Conservation (phyloP, 2,113 vertebrate genomes). For the Chrysochloris asiatica region DNA sequence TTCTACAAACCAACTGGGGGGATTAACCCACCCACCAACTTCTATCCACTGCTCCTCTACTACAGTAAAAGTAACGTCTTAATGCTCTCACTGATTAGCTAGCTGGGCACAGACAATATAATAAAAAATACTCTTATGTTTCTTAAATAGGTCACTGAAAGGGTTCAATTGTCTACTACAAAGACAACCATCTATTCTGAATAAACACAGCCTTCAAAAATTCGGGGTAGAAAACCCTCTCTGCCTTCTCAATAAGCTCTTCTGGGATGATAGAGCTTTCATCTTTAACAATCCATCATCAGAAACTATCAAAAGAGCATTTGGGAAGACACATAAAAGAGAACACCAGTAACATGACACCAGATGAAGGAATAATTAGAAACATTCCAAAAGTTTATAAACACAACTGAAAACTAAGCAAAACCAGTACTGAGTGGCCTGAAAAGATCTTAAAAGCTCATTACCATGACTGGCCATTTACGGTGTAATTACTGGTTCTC, state of each 20-base stretch:
- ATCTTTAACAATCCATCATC: background rate
- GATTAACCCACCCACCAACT: too few species aligned
- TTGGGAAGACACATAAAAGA: background rate
- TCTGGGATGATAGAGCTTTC: background rate
- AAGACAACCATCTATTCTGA: background rate
- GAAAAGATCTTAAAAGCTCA: conserved; percentile 4
- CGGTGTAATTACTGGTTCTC: too few species aligned
- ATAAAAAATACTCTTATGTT: background rate
- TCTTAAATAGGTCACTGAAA: conserved; percentile 13
- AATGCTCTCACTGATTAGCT: background rate
- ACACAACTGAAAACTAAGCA: background rate
- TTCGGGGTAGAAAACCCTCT: background rate
- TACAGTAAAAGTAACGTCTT: background rate
- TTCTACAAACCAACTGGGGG: too few species aligned
- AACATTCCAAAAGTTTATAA: background rate
- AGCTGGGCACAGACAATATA: background rate
- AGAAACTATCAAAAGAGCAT: background rate
- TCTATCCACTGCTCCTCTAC: too few species aligned
- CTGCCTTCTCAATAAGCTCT: background rate
- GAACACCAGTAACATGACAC: background rate
- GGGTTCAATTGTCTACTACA: background rate
- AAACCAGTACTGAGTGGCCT: background rate
- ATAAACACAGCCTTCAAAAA: background rate
- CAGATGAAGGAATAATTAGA: background rate
- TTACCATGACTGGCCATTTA: too few species aligned